Evolutionary conservation across 2,113 vertebrate genomes (phyloP), one percentile per base, ranked within the genome.

Genomic region (Perccottus glenii): DNA sequence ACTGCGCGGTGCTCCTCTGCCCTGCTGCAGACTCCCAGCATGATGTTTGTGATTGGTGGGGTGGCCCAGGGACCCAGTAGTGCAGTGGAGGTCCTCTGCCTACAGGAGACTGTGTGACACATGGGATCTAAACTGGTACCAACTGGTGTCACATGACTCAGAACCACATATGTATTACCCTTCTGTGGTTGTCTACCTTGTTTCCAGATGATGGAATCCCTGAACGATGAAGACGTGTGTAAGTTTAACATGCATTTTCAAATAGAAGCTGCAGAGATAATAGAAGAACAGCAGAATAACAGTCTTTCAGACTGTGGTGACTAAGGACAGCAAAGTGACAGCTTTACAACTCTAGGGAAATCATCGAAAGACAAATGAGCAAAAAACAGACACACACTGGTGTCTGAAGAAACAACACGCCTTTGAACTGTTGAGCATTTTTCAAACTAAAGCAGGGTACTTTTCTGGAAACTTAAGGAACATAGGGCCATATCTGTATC

Each of bases 31-130:
- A 89, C 91, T 0, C 69, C 90, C 53, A 82, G 87, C 77, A 91
- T 94, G 89, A 93, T 99, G 38, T 96, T 98, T 38, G 68, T 97
- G 58, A 95, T 99, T 0, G 98, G 97, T 0, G 98, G 98, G 6
- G 97, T 99, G 46, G 93, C 94, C 9, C 97, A 98, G 86, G 96
- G 96, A 50, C 98, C 98, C 87, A 99, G 96, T 60, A 87, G 93
- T 0, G 95, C 95, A 0, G 95, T 98, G 6, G 98, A 99, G 84
- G 95, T 94, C 5, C 92, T 99, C 50, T 95, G 95, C 85, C 83
- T 96, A 60, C 89, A 90, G 4, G 96, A 98, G 60, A 92, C 84
- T 0, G 91, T 94, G 83, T 99, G 95, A 99, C 62, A 60, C 46
- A 53, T 9, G 7, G 44, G 44, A 40, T 6, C 8, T 8, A 40